These are phyloP conservation scores for Hyposoter dolosus DNA, from an alignment of 2,888 invertebrate species.

Conservation along the genomic window DNA sequence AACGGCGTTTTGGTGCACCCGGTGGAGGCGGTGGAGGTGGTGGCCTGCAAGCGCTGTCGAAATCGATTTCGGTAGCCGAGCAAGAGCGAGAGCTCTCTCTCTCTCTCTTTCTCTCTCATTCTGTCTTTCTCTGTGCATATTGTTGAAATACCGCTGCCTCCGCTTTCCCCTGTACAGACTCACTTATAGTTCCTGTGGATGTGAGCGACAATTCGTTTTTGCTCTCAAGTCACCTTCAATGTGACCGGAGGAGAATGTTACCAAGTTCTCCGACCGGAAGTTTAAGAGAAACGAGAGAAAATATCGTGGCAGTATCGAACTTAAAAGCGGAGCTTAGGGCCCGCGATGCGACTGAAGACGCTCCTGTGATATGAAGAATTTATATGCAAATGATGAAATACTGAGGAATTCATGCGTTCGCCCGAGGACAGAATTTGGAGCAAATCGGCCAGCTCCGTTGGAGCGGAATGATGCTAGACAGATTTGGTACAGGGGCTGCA, in stretches of 20 bases:
- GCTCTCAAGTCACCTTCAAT: not conserved
- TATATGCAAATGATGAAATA: constrained; percentile 12
- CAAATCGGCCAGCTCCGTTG: constrained; percentile 1
- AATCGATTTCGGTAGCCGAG: constrained; percentile 72
- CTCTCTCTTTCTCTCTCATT: constrained; percentile 8
- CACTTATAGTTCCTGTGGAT: constrained; percentile 27
- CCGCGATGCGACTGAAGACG: not conserved
- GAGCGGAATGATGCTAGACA: not conserved
- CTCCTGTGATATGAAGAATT: constrained; percentile 16
- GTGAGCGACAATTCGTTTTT: constrained; percentile 17
- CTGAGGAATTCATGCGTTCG: constrained; percentile 1
- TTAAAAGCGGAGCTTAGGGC: not conserved
- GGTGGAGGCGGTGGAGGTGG: constrained; percentile 67
- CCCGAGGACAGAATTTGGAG: constrained; percentile 22
- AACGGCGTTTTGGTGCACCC: constrained; percentile 71
- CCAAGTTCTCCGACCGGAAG: not conserved
- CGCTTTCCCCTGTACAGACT: constrained; percentile 43
- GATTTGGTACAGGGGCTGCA: not conserved
- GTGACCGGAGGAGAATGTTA: not conserved
- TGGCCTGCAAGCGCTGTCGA: constrained; percentile 72
- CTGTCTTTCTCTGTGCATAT: constrained; percentile 18
- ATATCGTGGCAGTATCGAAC: not conserved
- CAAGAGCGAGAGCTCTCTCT: constrained; percentile 38
- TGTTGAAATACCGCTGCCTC: constrained; percentile 64
- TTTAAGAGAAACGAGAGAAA: not conserved